Evolutionary conservation across 2,888 invertebrate genomes (phyloP).

Genomic region (Cylindroiulus punctatus): DNA sequence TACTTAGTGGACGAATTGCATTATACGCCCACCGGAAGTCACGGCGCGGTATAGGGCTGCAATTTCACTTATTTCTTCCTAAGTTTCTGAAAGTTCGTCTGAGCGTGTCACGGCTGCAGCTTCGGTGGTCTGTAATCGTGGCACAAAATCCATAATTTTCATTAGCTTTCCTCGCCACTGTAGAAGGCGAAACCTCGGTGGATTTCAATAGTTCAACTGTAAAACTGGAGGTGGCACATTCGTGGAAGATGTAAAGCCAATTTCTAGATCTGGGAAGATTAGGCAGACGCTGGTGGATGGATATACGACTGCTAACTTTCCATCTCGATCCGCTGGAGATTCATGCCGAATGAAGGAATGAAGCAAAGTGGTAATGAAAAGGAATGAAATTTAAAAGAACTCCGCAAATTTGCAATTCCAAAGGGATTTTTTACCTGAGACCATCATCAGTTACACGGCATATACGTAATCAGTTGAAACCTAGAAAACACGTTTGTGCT

Average conservation of each 20-base stretch:
- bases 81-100: neutral
- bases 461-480: neutral
- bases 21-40: slow-evolving; percentile 17
- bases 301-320: neutral
- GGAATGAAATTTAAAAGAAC: neutral
- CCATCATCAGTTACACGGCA: neutral
- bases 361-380: slow-evolving; percentile 1
- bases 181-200: neutral
- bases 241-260: slow-evolving; percentile 11
- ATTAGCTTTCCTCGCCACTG: neutral
- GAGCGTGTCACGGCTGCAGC: neutral
- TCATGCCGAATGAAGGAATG: neutral
- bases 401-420: neutral
- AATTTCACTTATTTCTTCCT: slow-evolving; percentile 12
- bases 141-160: slow-evolving; percentile 39
- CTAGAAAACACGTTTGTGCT: no score
- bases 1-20: neutral
- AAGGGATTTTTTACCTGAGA: neutral
- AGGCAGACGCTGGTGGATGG: neutral
- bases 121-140: slow-evolving; percentile 21
- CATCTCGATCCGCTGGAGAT: neutral
- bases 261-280: slow-evolving; percentile 5
- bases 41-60: slow-evolving; percentile 4
- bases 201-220: slow-evolving; percentile 9
- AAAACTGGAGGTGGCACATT: slow-evolving; percentile 22